Evolutionary conservation across 2,888 invertebrate species (phyloP).

Genomic region (Temnothorax ravouxi): DNA sequence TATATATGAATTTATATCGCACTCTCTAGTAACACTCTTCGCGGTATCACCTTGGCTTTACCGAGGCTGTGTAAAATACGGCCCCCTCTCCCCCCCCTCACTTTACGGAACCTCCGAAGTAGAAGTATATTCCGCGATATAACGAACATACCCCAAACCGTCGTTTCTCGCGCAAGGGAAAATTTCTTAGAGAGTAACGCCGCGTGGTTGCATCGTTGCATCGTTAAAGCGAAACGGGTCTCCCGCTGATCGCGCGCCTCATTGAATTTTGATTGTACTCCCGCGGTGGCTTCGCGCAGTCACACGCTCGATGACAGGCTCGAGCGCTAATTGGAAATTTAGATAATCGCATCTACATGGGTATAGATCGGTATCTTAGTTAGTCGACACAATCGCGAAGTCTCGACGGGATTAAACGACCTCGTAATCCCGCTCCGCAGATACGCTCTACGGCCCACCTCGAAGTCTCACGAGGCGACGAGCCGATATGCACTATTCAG

Average conservation of each 20-base stretch:
- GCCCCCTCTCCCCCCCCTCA: neutral
- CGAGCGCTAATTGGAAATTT: conserved; percentile 73
- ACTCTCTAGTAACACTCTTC: conserved; percentile 36
- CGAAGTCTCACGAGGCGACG: conserved; percentile 26
- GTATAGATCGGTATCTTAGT: conserved; percentile 59
- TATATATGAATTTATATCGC: conserved; percentile 50
- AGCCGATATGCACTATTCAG: conserved; percentile 9
- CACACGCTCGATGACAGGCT: conserved; percentile 22
- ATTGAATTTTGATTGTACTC: conserved; percentile 70
- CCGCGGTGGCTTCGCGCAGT: conserved; percentile 13
- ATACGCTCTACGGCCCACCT: conserved; percentile 7
- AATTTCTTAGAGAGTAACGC: conserved; percentile 41
- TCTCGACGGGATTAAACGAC: conserved; percentile 42
- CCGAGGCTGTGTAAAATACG: conserved; percentile 26
- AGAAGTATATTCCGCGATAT: conserved; percentile 32
- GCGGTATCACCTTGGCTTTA: conserved; percentile 43
- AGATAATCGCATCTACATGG: conserved; percentile 65
- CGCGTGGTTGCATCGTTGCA: neutral
- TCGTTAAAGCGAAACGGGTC: conserved; percentile 27
- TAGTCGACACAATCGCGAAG: conserved; percentile 53
- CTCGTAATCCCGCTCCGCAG: conserved; percentile 37
- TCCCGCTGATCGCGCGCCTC: conserved; percentile 52
- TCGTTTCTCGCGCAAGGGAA: conserved; percentile 16
- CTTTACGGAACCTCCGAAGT: neutral
- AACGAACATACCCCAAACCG: conserved; percentile 16